phyloP scores from a whole-genome alignment of 30 jellyfish, hydroid and myxozoan species.

The Turritopsis dohrnii region DNA sequence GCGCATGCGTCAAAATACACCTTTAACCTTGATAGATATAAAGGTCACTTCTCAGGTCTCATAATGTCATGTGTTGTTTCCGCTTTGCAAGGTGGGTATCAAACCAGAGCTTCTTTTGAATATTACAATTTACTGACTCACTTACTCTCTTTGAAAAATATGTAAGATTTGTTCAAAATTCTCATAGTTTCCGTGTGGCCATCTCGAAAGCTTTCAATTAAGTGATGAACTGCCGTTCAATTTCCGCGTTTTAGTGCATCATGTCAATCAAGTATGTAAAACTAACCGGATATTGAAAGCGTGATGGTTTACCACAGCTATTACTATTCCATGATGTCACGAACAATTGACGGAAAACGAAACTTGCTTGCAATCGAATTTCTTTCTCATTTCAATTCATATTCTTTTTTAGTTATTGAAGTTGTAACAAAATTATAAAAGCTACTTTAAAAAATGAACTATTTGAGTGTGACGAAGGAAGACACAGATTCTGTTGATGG shows the following conservation, averaged over 20 bases:
- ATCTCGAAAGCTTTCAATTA: background rate
- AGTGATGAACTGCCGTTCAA: background rate
- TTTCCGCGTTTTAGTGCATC: background rate
- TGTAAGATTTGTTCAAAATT: background rate
- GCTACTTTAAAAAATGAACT: background rate
- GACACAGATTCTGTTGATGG: slow-evolving; percentile 15
- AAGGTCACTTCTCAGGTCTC: too few species aligned
- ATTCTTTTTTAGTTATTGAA: background rate
- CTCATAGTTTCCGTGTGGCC: background rate
- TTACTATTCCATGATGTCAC: background rate
- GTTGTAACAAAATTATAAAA: too few species aligned
- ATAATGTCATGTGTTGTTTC: too few species aligned
- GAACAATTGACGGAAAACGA: background rate
- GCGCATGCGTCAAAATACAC: too few species aligned
- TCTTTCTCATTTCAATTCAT: background rate
- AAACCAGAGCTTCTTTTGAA: too few species aligned
- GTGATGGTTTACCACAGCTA: background rate
- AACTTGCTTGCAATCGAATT: background rate
- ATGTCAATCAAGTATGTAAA: background rate
- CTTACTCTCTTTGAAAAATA: background rate
- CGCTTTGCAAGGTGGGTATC: background rate
- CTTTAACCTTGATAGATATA: too few species aligned
- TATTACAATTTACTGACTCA: too few species aligned
- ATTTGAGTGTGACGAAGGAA: background rate
- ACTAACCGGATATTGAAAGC: background rate